Evolutionary conservation across 2,888 invertebrate genomes (phyloP).

Genomic region (Drosophila ustulata): DNA sequence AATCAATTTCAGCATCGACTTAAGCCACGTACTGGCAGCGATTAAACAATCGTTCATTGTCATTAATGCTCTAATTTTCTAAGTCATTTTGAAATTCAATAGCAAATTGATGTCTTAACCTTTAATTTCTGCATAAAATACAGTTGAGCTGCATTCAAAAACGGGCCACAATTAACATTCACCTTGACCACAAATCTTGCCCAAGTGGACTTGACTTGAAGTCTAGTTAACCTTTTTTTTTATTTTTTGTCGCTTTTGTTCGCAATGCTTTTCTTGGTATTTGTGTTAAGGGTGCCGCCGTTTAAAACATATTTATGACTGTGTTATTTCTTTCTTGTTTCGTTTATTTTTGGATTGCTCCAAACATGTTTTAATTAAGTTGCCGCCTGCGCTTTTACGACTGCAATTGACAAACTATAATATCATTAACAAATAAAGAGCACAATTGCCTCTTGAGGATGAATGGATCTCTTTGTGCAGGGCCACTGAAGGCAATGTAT

Average conservation of each 20-base stretch:
- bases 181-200: constrained; percentile 55
- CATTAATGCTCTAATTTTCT: constrained; percentile 16
- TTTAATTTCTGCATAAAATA: constrained; percentile 48
- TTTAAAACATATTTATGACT: constrained; percentile 45
- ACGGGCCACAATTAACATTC: constrained; percentile 40
- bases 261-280: constrained; percentile 19
- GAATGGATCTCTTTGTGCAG: constrained; percentile 46
- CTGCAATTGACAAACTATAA: constrained; percentile 52
- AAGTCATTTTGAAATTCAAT: constrained; percentile 29
- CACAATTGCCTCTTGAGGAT: constrained; percentile 25
- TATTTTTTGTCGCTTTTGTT: constrained; percentile 21
- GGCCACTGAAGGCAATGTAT: constrained; percentile 22
- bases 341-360: constrained; percentile 16
- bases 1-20: constrained; percentile 11
- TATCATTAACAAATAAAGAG: constrained; percentile 45
- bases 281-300: constrained; percentile 53
- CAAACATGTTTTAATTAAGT: constrained; percentile 38
- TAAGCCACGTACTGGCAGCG: constrained; percentile 5
- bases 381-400: constrained; percentile 42
- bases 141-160: constrained; percentile 38
- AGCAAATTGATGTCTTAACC: constrained; percentile 53
- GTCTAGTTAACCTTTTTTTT: constrained; percentile 26
- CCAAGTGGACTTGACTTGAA: constrained; percentile 43
- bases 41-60: constrained; percentile 19
- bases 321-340: constrained; percentile 9